Base-by-base conservation (phyloP, 2,888 invertebrate species). In the Monopis laevigella region DNA sequence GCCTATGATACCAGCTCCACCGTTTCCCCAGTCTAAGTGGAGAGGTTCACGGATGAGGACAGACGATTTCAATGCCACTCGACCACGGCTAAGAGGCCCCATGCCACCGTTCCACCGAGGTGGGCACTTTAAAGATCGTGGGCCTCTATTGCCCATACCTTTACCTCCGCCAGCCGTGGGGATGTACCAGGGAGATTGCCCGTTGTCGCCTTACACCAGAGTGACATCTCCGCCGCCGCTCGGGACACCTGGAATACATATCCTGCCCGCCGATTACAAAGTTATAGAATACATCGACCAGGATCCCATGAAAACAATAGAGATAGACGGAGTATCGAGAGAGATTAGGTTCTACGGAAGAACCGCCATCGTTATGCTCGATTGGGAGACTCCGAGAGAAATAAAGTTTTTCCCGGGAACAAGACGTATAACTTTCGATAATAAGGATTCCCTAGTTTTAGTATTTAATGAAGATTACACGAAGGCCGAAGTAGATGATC, bases 331-430 rank as follows among this genome's bases (percentile, higher is more conserved):
- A 0, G 73, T 88, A 12, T 87, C 90, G 0, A 84, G 92, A 49
- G 93, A 93, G 59, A 91, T 94, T 34, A 78, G 94, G 13, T 93
- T 92, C 55, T 95, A 96, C 56, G 93, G 91, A 13, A 88, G 92
- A 46, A 89, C 87, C 1, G 93, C 92, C 0, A 84, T 96, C 19
- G 89, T 93, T 1, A 89, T 96, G 59, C 85, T 95, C 74, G 89
- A 88, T 43, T 90, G 90, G 84, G 90, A 92, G 51, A 93, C 93
- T 61, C 93, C 94, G 0, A 82, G 92, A 42, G 93, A 94, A 62
- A 89, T 95, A 40, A 87, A 87, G 14, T 95, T 95, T 62, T 87
- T 92, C 53, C 87, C 88, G n/a, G 94, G 93, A 0, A 85, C 85
- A 40, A 75, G 92, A 40, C 73, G 88, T 41, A 85, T 93, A 17